A percentile compares a stretch with the other conserved stretches of the same genome.
Evolutionary conservation across 2,113 vertebrate genomes (phyloP).

Genomic region (Paralichthys olivaceus): DNA sequence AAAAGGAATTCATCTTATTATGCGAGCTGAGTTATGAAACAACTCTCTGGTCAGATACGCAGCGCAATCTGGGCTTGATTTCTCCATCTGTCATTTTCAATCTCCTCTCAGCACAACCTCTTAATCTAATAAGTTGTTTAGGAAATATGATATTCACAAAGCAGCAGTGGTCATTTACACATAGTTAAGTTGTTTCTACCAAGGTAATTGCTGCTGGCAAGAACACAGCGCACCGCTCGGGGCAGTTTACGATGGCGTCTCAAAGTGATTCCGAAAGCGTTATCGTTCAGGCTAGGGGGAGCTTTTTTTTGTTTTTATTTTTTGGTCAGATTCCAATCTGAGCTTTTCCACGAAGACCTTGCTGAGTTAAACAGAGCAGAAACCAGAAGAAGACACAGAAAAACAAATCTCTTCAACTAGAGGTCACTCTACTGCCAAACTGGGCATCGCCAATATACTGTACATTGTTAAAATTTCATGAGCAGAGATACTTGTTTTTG

Average conservation of each 20-base stretch:
- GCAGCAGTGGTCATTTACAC: slow-evolving; percentile 74
- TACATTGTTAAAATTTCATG: slow-evolving; percentile 22
- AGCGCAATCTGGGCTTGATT: slow-evolving; percentile 49
- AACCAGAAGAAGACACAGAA: slow-evolving; percentile 32
- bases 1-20: slow-evolving; percentile 61
- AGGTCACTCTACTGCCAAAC: slow-evolving; percentile 24
- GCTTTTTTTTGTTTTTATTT: slow-evolving; percentile 18
- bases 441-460: slow-evolving; percentile 8
- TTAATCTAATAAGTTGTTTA: slow-evolving; percentile 70
- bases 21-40: slow-evolving; percentile 32
- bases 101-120: slow-evolving; percentile 42
- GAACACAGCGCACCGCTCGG: slow-evolving; percentile 47
- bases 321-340: slow-evolving; percentile 40
- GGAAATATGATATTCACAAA: slow-evolving; percentile 70
- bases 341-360: slow-evolving; percentile 49
- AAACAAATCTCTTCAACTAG: slow-evolving; percentile 42
- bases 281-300: slow-evolving; percentile 44
- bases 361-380: slow-evolving; percentile 25
- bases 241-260: slow-evolving; percentile 55
- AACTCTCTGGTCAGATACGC: slow-evolving; percentile 44
- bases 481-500: slow-evolving; percentile 12
- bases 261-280: slow-evolving; percentile 42
- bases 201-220: slow-evolving; percentile 74
- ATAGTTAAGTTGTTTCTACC: slow-evolving; percentile 72
- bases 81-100: slow-evolving; percentile 66